Evolutionary conservation across 2,113 vertebrate species (phyloP).

Genomic region (Pollimyrus isidori): DNA sequence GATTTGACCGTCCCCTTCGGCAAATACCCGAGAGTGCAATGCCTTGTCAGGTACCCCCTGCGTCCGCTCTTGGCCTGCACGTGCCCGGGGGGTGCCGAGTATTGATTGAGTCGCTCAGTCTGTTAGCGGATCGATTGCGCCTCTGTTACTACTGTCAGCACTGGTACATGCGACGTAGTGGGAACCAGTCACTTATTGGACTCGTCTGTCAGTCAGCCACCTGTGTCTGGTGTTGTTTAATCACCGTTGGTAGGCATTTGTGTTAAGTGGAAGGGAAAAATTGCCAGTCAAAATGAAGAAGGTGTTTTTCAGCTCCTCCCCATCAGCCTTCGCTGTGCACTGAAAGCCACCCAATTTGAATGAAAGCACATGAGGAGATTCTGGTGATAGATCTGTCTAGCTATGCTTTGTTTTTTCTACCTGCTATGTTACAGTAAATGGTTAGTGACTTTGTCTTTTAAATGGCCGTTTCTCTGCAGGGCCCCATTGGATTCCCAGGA

Average conservation of each 20-base stretch:
- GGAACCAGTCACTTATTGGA: conserved; percentile 7
- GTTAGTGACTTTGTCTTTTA: background rate
- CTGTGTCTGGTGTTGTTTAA: background rate
- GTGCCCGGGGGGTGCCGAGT: background rate
- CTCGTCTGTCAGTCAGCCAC: background rate
- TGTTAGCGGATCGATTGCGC: background rate
- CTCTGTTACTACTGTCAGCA: conserved; percentile 3
- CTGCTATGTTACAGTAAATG: background rate
- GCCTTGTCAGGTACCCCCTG: background rate
- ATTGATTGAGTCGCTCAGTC: conserved; percentile 8
- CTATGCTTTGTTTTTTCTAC: background rate
- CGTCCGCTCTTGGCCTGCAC: background rate
- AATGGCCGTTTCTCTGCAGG: conserved; percentile 50
- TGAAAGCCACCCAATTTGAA: background rate
- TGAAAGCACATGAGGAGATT: background rate
- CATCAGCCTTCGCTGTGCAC: background rate
- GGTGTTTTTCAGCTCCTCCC: background rate
- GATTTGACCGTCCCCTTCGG: background rate
- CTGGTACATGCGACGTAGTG: background rate
- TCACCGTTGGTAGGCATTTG: background rate
- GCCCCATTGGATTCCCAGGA: conserved; percentile 71
- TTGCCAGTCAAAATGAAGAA: background rate
- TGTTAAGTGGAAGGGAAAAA: conserved; percentile 9
- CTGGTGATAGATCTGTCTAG: background rate
- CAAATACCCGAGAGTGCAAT: background rate